These are phyloP conservation scores for Phania funesta DNA, from an alignment of 2,888 invertebrate genomes.

Conservation along the genomic window DNA sequence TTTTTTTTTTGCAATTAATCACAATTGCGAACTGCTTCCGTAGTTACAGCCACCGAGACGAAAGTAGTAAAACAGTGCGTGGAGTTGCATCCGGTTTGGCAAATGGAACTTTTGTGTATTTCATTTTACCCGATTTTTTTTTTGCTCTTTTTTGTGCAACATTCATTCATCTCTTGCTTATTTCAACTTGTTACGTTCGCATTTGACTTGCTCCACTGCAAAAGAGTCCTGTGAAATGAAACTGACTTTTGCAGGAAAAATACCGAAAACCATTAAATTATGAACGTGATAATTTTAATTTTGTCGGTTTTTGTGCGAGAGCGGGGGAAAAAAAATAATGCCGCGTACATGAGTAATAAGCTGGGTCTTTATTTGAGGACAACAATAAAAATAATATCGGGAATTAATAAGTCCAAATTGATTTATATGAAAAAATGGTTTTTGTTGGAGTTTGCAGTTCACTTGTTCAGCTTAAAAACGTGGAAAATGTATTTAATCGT, in stretches of 20 bases:
- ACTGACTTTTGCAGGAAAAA: constrained; percentile 36
- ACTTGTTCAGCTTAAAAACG: background rate
- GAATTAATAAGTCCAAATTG: constrained; percentile 31
- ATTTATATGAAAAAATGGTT: background rate
- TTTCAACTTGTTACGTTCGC: constrained; percentile 47
- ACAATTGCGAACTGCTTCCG: constrained; percentile 73
- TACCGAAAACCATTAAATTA: constrained; percentile 60
- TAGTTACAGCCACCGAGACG: constrained; percentile 56
- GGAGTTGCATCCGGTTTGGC: constrained; percentile 74
- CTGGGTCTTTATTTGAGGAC: background rate
- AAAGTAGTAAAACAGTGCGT: constrained; percentile 62
- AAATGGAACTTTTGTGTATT: constrained; percentile 76
- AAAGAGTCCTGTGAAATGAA: constrained; percentile 46
- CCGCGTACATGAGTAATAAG: constrained; percentile 30
- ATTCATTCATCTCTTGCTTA: constrained; percentile 59
- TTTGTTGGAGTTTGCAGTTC: background rate
- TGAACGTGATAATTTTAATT: constrained; percentile 62
- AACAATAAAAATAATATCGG: background rate
- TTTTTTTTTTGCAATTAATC: constrained; percentile 75
- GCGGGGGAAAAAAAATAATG: background rate
- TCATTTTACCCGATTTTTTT: constrained; percentile 13
- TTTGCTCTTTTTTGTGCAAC: background rate
- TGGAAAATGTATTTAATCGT: background rate
- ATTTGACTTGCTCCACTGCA: constrained; percentile 39
- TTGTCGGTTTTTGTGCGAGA: constrained; percentile 9